Evolutionary conservation across 2,797 vertebrate species (phyloP).

Genomic region (Morus bassanus): DNA sequence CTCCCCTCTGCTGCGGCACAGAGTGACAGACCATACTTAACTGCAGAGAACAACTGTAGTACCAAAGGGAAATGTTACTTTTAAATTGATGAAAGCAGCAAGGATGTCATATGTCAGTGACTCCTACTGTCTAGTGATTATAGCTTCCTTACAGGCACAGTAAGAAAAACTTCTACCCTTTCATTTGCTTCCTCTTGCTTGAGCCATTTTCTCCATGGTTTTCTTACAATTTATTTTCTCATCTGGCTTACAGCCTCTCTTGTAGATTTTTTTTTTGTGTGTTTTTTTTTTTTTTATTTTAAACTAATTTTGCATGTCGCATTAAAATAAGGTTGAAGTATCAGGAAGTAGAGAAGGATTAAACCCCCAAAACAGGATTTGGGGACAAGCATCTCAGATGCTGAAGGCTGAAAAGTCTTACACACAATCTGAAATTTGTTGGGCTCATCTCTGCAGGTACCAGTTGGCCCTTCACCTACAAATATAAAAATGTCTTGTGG

Average conservation of each 20-base stretch:
- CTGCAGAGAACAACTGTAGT: neutral
- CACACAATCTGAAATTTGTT: neutral
- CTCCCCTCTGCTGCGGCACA: neutral
- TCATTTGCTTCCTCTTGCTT: neutral
- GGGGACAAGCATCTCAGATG: neutral
- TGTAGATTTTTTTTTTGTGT: neutral
- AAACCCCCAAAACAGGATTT: neutral
- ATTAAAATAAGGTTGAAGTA: neutral
- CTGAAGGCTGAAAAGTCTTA: neutral
- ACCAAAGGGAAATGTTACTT: conserved; percentile 8
- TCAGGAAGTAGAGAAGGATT: neutral
- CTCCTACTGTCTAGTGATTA: conserved; percentile 17
- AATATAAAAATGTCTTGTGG: neutral
- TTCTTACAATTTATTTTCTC: neutral
- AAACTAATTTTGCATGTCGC: neutral
- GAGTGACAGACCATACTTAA: neutral
- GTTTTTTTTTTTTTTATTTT: neutral
- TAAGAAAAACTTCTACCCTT: neutral
- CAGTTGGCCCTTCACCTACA: neutral
- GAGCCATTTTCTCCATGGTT: neutral
- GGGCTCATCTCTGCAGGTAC: neutral
- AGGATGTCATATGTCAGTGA: neutral
- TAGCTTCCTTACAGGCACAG: neutral
- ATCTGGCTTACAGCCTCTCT: neutral
- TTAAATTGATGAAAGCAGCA: conserved; percentile 1